Evolutionary conservation across 1,140 invertebrate species (phyloP).

Genomic region (Cotesia vestalis): DNA sequence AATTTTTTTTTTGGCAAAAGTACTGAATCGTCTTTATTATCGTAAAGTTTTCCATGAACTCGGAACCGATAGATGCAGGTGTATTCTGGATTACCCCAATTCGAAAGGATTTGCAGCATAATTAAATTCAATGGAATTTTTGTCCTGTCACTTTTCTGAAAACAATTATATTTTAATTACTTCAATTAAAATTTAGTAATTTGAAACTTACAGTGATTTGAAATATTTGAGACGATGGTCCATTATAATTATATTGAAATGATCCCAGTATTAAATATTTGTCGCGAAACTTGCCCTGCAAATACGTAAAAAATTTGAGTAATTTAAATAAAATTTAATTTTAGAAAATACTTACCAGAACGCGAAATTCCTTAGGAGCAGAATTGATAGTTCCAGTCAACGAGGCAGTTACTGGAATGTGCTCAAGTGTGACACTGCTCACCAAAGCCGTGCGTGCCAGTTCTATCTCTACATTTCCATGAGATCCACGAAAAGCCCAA

Average conservation of each 20-base stretch:
- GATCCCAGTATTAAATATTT: slow-evolving; percentile 40
- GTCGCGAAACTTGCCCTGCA: slow-evolving; percentile 40
- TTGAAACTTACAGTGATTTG: slow-evolving; percentile 42
- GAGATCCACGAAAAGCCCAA: slow-evolving; percentile 92
- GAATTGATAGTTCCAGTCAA: slow-evolving; percentile 86
- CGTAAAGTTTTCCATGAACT: slow-evolving; percentile 80
- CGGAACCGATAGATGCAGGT: slow-evolving; percentile 95
- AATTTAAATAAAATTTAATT: slow-evolving; percentile 21
- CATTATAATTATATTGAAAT: slow-evolving; percentile 49
- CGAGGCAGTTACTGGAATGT: slow-evolving; percentile 79
- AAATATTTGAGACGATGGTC: slow-evolving; percentile 49
- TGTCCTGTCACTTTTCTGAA: slow-evolving; percentile 44
- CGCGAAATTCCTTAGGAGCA: slow-evolving; percentile 88
- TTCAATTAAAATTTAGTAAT: slow-evolving; percentile 3
- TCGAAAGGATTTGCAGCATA: slow-evolving; percentile 80
- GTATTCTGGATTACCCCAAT: slow-evolving; percentile 90
- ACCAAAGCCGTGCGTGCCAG: slow-evolving; percentile 46
- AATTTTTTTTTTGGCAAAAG: background rate
- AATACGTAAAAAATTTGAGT: slow-evolving; percentile 30
- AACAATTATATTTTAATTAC: slow-evolving; percentile 28
- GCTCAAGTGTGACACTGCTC: slow-evolving; percentile 87
- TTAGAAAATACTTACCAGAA: slow-evolving; percentile 71
- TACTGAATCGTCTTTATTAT: slow-evolving; percentile 6
- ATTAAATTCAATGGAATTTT: slow-evolving; percentile 43
- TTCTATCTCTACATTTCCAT: slow-evolving; percentile 68